These are phyloP conservation scores for Chrysina gloriosa DNA, from an alignment of 2,888 invertebrate species.

Conservation along the genomic window DNA sequence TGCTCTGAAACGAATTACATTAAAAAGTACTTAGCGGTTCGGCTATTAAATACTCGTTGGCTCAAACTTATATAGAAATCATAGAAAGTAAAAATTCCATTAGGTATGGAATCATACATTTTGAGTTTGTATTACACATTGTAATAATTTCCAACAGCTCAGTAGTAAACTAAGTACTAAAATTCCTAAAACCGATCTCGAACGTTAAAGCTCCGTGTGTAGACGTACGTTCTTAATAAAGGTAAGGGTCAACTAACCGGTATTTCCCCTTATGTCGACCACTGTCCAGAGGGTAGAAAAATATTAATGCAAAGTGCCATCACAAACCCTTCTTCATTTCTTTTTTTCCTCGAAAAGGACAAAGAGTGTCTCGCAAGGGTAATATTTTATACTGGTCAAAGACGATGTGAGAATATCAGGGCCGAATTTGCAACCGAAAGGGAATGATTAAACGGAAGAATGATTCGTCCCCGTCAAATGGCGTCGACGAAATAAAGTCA, in stretches of 20 bases:
- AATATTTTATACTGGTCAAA: constrained; percentile 31
- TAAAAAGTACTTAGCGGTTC: no score
- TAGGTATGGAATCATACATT: no score
- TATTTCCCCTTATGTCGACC: constrained; percentile 26
- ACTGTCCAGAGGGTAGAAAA: constrained; percentile 32
- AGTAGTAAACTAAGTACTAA: no score
- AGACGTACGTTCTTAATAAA: neutral
- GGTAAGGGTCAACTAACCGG: constrained; percentile 28
- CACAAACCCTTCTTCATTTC: constrained; percentile 29
- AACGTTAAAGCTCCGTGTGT: neutral
- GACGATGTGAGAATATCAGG: constrained; percentile 13
- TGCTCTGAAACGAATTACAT: no score
- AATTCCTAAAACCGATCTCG: no score
- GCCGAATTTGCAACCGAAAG: neutral
- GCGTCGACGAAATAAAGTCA: constrained; percentile 40
- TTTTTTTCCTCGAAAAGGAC: constrained; percentile 20
- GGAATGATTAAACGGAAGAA: neutral
- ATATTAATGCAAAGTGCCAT: constrained; percentile 26
- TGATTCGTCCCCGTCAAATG: neutral
- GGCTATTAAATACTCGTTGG: no score
- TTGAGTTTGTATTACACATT: no score
- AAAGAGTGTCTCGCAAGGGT: constrained; percentile 24
- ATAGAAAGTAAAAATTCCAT: no score
- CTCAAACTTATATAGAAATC: no score
- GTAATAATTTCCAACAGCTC: no score